Conservation (phyloP, 2,797 vertebrate species). For the Champsocephalus gunnari region DNA sequence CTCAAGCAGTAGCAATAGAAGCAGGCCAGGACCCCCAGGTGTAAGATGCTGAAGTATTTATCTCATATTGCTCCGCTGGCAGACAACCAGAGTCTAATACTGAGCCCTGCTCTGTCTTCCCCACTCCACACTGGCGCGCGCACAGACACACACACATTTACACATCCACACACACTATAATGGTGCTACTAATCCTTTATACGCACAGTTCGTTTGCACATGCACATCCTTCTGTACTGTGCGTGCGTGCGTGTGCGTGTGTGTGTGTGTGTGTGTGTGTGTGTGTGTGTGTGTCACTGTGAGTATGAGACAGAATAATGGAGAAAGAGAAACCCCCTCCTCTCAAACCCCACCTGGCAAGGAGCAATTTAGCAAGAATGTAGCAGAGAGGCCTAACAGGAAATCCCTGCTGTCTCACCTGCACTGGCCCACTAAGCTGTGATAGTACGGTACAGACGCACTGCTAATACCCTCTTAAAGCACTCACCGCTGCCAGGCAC, state of each 20-base stretch:
- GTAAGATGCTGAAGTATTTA: constrained; percentile 80
- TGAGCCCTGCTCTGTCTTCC: constrained; percentile 72
- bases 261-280: background rate
- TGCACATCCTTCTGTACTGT: constrained; percentile 31
- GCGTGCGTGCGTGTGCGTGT: no score
- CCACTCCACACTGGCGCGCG: constrained; percentile 39
- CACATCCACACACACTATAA: constrained; percentile 11
- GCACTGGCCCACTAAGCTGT: constrained; percentile 72
- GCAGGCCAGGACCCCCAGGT: constrained; percentile 71
- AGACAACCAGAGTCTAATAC: constrained; percentile 70
- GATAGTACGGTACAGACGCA: constrained; percentile 65
- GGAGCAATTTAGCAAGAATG: constrained; percentile 79
- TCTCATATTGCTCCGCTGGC: constrained; percentile 80
- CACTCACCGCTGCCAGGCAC: constrained; percentile 52
- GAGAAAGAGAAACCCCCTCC: constrained; percentile 18
- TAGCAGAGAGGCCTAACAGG: constrained; percentile 74
- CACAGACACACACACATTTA: constrained; percentile 20
- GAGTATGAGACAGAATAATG: constrained; percentile 21
- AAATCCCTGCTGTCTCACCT: constrained; percentile 83
- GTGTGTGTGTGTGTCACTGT: background rate
- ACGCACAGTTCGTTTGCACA: constrained; percentile 31
- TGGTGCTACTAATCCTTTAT: constrained; percentile 72
- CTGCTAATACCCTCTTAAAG: constrained; percentile 76
- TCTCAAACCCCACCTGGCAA: constrained; percentile 69
- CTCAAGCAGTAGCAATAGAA: constrained; percentile 69